Conservation (phyloP, 1,140 invertebrate genomes). For the Atta colombica region DNA sequence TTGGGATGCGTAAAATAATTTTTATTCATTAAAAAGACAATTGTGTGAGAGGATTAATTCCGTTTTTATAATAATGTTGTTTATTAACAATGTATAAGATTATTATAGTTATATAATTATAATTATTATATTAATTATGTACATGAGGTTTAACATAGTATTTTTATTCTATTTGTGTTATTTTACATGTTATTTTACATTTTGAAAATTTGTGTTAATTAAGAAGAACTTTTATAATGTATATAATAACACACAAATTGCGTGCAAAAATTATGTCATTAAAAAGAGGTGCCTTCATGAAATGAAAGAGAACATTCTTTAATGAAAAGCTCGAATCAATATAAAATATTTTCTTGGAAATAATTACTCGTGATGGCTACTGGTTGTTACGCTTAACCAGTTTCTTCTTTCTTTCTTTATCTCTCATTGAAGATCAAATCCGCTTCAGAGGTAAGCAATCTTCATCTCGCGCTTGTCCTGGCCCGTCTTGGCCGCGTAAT, state of each 20-base stretch:
- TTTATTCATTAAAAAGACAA: background rate
- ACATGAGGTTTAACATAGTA: background rate
- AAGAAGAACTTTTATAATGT: background rate
- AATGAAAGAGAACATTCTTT: conserved; percentile 3
- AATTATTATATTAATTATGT: background rate
- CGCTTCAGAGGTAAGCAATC: conserved; percentile 37
- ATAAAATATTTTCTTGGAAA: conserved; percentile 50
- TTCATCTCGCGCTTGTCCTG: conserved; percentile 20
- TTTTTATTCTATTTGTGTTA: background rate
- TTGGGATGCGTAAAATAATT: background rate
- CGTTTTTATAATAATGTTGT: background rate
- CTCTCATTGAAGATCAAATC: conserved; percentile 23
- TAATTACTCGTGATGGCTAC: conserved; percentile 19
- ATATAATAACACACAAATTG: too few relatives aligned
- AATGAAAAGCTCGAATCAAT: conserved; percentile 17
- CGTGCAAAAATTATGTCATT: background rate
- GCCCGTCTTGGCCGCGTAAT: conserved; percentile 50
- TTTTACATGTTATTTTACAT: background rate
- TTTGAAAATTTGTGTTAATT: background rate
- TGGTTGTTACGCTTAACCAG: conserved; percentile 18
- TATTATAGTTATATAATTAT: background rate
- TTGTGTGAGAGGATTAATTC: background rate
- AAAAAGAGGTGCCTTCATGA: background rate
- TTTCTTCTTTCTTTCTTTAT: background rate
- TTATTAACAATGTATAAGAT: background rate